Evolutionary conservation across 2,113 vertebrate genomes (phyloP).

Genomic region (Thermophis baileyi): DNA sequence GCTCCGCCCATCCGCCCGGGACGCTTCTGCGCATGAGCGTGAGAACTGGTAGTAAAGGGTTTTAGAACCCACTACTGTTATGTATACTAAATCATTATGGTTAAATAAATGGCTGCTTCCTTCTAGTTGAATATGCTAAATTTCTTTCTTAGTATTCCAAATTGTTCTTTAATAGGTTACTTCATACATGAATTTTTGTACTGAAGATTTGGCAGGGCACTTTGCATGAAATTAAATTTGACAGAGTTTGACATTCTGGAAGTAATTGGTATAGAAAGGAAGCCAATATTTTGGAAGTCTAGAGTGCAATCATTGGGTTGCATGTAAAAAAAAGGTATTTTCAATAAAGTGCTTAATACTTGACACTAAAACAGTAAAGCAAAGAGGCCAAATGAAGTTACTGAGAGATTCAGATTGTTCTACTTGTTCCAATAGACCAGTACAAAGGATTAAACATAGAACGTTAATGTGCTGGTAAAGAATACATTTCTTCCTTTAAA

Average conservation of each 20-base stretch:
- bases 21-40: no score
- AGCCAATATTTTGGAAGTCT: slow-evolving; percentile 30
- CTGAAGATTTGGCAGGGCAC: neutral
- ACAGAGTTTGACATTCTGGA: slow-evolving; percentile 14
- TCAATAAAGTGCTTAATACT: neutral
- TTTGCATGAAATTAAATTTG: slow-evolving; percentile 18
- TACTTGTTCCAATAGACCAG: slow-evolving; percentile 44
- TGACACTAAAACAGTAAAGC: neutral
- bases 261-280: neutral
- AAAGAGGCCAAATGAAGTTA: neutral
- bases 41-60: no score
- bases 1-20: no score
- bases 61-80: no score
- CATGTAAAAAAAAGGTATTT: slow-evolving; percentile 13
- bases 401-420: slow-evolving; percentile 30
- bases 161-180: neutral
- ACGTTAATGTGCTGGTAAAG: slow-evolving; percentile 57
- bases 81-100: neutral
- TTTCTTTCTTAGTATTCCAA: slow-evolving; percentile 6
- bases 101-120: neutral
- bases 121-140: neutral
- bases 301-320: neutral
- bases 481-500: slow-evolving; percentile 43
- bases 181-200: neutral
- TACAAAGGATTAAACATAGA: slow-evolving; percentile 36